Evolutionary conservation across 37 sponge, comb jelly and placozoan genomes (phyloP), one percentile per base, ranked within the genome.

Genomic region (Ephydatia muelleri): DNA sequence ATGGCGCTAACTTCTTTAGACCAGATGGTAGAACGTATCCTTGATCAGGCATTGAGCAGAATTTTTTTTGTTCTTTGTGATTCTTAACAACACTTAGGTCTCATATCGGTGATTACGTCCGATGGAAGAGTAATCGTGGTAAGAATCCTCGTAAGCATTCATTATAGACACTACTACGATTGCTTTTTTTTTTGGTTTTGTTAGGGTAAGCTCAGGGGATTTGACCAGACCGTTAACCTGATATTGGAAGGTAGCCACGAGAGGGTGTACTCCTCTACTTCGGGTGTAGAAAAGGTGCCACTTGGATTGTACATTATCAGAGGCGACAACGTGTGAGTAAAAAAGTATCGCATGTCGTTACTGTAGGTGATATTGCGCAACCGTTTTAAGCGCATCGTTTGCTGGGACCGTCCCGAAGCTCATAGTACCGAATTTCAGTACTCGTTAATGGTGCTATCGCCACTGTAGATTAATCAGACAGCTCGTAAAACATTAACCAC

Each of bases 221-320:
- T 93, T 82, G 99, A 98, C 78, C 99, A 98, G 84, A 96, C 95
- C 27, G 88, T 98, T 27, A 98, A 98, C 85, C 69, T 98, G 49
- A 91, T 98, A 5, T 76, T 98, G 32, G 89, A 90, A 3, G 84
- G 90, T 47, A 96, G 95, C 72, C 95, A 93, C 76, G 99, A 98
- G 83, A 70, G 99, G 21, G 97, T 98, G 68, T 98, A 85, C 93
- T 98, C 99, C 0, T 68, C 81, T 27, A 79, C 85, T 57, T 85
- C 92, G 36, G 99, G 97, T 0, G 95, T 98, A 75, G 99, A 98
- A 69, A 83, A 97, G 65, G 99, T 98, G 27, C 87, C 91, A 25
- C 91, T 98, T 68, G 99, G 99, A 25, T 92, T 98, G 29, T 98
- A 98, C 77, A 91, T 98, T 65, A 91, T 98, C 84, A 83, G 99